Evolutionary conservation across 2,113 vertebrate genomes (phyloP), one percentile per base, ranked within the genome.

Genomic region (Hucho hucho): DNA sequence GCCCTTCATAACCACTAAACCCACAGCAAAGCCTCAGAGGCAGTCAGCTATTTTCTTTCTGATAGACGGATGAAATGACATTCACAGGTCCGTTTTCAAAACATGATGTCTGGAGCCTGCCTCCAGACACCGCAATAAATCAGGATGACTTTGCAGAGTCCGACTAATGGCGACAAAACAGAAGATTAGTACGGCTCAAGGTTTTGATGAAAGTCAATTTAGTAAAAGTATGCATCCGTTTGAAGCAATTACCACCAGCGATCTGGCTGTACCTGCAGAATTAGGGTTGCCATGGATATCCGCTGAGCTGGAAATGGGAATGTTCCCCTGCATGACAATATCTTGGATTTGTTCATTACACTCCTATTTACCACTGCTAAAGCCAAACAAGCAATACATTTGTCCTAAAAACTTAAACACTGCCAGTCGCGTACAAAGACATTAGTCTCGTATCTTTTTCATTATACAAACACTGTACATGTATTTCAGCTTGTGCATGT

Each of bases 171-270:
- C 87, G 85, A 86, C 87, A 84, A 89, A 89, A 88, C 79, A 85
- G 75, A 92, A 91, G 91, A 93, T 93, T 93, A 92, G 91, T 92
- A 89, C 81, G 84, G 83, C 90, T 84, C 89, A 85, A 84, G 86
- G 83, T 87, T 93, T 88, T 86, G 81, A 89, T 89, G 92, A 93
- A 94, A 92, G 93, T 93, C 91, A 92, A 90, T 92, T 92, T 91
- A 75, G 87, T 90, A 89, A 94, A 93, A 92, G 90, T 92, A 93
- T 93, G 92, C 90, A 93, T 90, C 75, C 64, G 86, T 91, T 92
- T 89, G 87, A 92, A 90, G 78, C 88, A 92, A 93, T 92, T 93
- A 92, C 91, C 83, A 89, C 46, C 69, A 29, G 77, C 70, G 76
- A 87, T 87, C 81, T 80, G 79, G 82, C 76, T 79, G 87, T 82